phyloP scores from a whole-genome alignment of 2,797 vertebrate species.

The Saxicola maurus region DNA sequence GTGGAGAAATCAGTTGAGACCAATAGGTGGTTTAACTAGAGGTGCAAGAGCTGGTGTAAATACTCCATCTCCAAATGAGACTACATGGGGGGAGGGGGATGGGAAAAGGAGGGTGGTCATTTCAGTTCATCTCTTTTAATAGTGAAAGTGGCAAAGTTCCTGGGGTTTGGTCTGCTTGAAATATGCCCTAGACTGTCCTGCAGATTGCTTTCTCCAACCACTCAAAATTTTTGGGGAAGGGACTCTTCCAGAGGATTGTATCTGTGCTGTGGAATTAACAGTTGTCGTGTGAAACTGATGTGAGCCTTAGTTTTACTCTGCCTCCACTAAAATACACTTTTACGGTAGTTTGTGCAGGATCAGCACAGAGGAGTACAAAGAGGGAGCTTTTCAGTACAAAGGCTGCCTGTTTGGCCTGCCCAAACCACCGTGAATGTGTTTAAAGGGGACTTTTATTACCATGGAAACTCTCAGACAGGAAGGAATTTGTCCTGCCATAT shows the following conservation, averaged over 20 bases:
- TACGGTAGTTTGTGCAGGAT: slow-evolving; percentile 66
- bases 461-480: slow-evolving; percentile 70
- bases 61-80: background rate
- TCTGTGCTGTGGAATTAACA: slow-evolving; percentile 27
- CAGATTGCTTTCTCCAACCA: background rate
- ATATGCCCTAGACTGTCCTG: background rate
- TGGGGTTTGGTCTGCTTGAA: background rate
- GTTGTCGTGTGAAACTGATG: slow-evolving; percentile 59
- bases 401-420: slow-evolving; percentile 68
- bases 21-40: background rate
- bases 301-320: slow-evolving; percentile 62
- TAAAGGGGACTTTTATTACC: slow-evolving; percentile 70
- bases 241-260: slow-evolving; percentile 36
- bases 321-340: slow-evolving; percentile 65
- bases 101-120: background rate
- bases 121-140: background rate
- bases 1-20: background rate
- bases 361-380: slow-evolving; percentile 69
- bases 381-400: slow-evolving; percentile 69
- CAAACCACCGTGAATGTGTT: slow-evolving; percentile 68
- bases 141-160: background rate
- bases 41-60: background rate
- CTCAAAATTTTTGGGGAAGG: slow-evolving; percentile 7
- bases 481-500: slow-evolving; percentile 69
- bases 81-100: background rate